phyloP scores from a whole-genome alignment of 2,113 vertebrate species.

The Semnopithecus entellus region DNA sequence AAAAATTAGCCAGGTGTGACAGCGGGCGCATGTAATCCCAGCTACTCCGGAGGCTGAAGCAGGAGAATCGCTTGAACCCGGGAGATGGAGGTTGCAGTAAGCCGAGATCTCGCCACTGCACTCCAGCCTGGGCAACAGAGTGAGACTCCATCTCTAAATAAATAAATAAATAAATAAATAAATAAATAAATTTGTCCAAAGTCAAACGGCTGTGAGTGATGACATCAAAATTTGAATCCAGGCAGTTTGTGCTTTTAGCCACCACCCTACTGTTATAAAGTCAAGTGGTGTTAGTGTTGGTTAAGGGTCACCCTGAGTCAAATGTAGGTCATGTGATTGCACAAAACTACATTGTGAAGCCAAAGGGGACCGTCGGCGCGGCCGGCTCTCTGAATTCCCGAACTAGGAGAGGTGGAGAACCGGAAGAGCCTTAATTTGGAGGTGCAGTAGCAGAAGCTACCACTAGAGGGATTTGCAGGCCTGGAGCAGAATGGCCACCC shows the following conservation, averaged over 20 bases:
- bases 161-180: no score
- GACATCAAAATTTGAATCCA: background rate
- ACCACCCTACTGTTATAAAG: fast-evolving
- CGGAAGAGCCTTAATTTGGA: fast-evolving
- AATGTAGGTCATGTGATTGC: background rate
- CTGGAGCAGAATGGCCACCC: fast-evolving
- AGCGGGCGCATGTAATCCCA: no score
- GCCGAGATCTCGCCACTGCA: no score
- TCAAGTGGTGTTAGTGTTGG: no score
- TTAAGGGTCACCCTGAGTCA: background rate
- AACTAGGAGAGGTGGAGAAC: background rate
- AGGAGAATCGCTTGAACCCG: no score
- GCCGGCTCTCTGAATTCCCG: background rate
- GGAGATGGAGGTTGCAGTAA: no score
- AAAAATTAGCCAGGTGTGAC: no score
- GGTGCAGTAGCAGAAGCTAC: background rate
- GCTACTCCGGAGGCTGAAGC: no score
- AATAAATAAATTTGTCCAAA: background rate
- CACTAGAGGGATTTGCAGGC: background rate
- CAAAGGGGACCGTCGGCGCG: background rate
- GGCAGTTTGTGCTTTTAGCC: background rate
- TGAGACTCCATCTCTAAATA: no score
- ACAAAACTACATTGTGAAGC: background rate
- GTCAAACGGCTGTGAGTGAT: background rate
- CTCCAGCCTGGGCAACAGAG: no score